These are phyloP conservation scores for Iphiclides podalirius DNA, from an alignment of 2,888 invertebrate species.

Conservation along the genomic window DNA sequence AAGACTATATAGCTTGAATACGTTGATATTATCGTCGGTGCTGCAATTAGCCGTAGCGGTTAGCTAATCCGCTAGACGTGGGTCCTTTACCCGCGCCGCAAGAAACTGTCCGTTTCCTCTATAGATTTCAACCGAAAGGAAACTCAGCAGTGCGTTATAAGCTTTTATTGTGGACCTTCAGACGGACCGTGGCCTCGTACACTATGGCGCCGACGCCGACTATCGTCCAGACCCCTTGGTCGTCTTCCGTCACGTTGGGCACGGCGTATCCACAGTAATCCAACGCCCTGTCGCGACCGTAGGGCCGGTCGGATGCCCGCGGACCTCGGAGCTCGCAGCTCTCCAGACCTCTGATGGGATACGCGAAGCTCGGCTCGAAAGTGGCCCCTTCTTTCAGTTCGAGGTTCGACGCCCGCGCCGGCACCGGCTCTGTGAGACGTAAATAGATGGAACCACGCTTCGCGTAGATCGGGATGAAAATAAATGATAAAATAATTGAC, in stretches of 20 bases:
- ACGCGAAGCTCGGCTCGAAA: constrained; percentile 48
- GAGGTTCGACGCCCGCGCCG: constrained; percentile 28
- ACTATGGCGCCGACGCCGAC: constrained; percentile 54
- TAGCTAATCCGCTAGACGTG: no score
- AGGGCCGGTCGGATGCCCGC: constrained; percentile 49
- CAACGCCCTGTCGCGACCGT: constrained; percentile 39
- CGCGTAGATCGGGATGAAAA: no score
- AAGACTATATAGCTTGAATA: no score
- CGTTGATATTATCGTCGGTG: no score
- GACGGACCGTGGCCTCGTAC: constrained; percentile 38
- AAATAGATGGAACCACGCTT: no score
- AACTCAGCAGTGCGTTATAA: background rate
- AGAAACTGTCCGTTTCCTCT: no score
- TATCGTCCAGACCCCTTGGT: constrained; percentile 56
- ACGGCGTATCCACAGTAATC: constrained; percentile 49
- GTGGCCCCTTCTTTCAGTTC: constrained; percentile 39
- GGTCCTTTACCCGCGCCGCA: no score
- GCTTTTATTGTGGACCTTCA: constrained; percentile 33
- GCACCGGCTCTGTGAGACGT: constrained; percentile 45
- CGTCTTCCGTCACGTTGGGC: constrained; percentile 46
- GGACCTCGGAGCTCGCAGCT: constrained; percentile 56
- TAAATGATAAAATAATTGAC: no score
- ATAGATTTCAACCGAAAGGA: no score
- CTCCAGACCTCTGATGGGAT: constrained; percentile 43
- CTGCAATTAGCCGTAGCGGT: no score